These are phyloP conservation scores for Madoqua kirkii DNA, from an alignment of 2,113 vertebrate genomes.

Conservation along the genomic window DNA sequence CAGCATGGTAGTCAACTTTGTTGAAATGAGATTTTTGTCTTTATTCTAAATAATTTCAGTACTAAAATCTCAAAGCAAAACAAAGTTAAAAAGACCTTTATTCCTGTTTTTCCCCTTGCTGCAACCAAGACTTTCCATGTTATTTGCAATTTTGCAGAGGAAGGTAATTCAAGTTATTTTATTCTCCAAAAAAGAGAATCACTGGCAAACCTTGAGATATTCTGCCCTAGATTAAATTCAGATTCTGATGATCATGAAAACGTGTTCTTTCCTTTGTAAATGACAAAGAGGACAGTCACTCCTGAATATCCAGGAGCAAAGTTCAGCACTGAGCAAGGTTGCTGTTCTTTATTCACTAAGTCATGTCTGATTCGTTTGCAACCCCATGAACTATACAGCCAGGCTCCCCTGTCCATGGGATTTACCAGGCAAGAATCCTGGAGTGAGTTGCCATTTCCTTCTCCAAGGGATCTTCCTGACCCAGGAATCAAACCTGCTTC, in stretches of 20 bases:
- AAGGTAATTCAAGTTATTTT: conserved; percentile 40
- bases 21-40: conserved; percentile 2
- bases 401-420: not conserved
- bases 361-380: not conserved
- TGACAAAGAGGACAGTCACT: not conserved
- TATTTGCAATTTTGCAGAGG: conserved; percentile 26
- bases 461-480: not conserved
- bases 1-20: not conserved
- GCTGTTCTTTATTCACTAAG: not conserved
- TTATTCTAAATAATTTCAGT: conserved; percentile 13
- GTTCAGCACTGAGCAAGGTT: not conserved
- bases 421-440: not conserved
- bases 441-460: not conserved
- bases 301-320: not conserved
- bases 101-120: not conserved
- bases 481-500: not conserved
- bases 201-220: conserved; percentile 13
- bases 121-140: not conserved
- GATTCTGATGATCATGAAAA: not conserved
- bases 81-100: not conserved
- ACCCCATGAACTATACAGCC: not conserved
- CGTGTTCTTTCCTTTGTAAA: not conserved
- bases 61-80: conserved; percentile 4
- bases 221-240: conserved; percentile 21
- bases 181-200: conserved; percentile 13